Conservation (phyloP, 2,797 vertebrate species). For the Spheniscus humboldti region DNA sequence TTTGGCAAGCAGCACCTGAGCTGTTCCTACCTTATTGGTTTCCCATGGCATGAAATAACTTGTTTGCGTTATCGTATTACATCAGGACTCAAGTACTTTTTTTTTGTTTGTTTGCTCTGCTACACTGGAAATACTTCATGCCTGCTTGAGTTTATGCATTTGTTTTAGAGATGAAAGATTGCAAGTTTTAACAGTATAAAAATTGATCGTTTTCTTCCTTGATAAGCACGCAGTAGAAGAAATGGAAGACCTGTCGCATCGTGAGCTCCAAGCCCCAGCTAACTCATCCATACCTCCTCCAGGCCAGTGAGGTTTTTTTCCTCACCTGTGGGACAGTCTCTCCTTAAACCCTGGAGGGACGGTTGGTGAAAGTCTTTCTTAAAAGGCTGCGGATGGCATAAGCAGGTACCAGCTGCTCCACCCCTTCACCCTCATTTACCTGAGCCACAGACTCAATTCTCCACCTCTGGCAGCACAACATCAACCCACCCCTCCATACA, state of each 20-base stretch:
- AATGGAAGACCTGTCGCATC: accelerated
- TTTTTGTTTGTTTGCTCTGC: not conserved
- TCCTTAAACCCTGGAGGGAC: not conserved
- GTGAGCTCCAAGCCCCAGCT: not conserved
- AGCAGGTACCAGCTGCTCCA: not conserved
- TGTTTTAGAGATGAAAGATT: not conserved
- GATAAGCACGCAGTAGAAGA: not conserved
- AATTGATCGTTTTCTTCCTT: accelerated
- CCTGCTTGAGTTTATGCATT: not conserved
- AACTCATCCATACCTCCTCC: not conserved
- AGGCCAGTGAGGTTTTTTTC: accelerated
- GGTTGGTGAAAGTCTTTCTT: not conserved
- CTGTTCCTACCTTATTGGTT: not conserved
- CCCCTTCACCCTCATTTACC: not conserved
- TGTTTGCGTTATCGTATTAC: accelerated
- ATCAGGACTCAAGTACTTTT: not conserved
- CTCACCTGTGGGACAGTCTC: not conserved
- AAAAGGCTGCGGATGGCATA: not conserved
- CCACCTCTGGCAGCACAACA: not conserved
- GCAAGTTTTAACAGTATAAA: not conserved
- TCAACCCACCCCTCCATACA: too few relatives aligned
- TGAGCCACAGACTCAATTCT: not conserved
- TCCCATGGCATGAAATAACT: not conserved
- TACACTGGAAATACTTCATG: not conserved
- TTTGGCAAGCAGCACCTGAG: not conserved